Conservation (phyloP, 2,113 vertebrate genomes). For the cattle (Bos taurus) region ARS-UCD2.0 NC_037352.1:16381501-16382000, state of each 20-base stretch:
- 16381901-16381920: neutral
- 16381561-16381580: neutral
- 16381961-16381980: neutral
- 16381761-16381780: neutral
- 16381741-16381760: neutral
- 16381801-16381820: neutral
- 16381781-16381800: neutral
- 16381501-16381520: neutral
- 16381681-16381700: rapidly evolving
- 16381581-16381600: rapidly evolving
- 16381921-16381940: neutral
- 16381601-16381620: neutral
- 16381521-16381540: neutral
- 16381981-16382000: neutral
- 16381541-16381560: neutral
- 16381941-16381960: neutral
- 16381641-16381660: neutral
- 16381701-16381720: neutral
- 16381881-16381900: neutral
- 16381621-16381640: neutral
- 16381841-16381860: neutral
- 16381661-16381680: neutral
- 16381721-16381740: rapidly evolving
- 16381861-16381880: neutral
- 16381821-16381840: neutral